These are phyloP conservation scores for Cephus sareptanus DNA, from an alignment of 2,888 invertebrate genomes.

Conservation along the genomic window DNA sequence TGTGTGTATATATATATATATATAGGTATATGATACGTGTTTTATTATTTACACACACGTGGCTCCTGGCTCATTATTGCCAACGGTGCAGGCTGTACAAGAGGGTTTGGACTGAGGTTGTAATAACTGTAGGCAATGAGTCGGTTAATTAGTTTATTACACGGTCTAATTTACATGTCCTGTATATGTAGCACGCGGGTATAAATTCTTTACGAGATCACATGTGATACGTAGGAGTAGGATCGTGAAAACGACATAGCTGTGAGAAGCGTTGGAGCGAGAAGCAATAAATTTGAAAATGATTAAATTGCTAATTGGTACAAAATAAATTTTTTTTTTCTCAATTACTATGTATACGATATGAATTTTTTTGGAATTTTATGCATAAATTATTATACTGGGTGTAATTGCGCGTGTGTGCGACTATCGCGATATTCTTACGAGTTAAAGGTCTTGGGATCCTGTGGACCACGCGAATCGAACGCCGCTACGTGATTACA, in stretches of 20 bases:
- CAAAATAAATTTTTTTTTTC: neutral
- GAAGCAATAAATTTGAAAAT: neutral
- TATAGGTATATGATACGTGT: neutral
- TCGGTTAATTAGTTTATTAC: slow-evolving; percentile 59
- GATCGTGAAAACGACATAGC: neutral
- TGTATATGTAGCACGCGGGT: slow-evolving; percentile 40
- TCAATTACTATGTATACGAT: no score
- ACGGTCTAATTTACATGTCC: slow-evolving; percentile 50
- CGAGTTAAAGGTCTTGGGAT: neutral
- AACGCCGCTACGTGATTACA: slow-evolving; percentile 48
- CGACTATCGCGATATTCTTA: neutral
- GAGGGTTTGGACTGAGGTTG: neutral
- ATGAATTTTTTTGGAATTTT: neutral
- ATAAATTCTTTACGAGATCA: neutral
- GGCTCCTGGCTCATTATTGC: neutral
- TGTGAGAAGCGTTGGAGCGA: neutral
- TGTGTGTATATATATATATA: slow-evolving; percentile 3
- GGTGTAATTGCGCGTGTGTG: neutral
- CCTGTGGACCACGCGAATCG: neutral
- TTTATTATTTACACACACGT: neutral
- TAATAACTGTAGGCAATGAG: slow-evolving; percentile 44
- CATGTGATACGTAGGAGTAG: neutral
- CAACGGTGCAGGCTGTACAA: neutral
- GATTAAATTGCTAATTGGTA: neutral
- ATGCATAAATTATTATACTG: neutral